Conservation (phyloP, 1,140 invertebrate genomes). For the Scaptomyza hsui region DNA sequence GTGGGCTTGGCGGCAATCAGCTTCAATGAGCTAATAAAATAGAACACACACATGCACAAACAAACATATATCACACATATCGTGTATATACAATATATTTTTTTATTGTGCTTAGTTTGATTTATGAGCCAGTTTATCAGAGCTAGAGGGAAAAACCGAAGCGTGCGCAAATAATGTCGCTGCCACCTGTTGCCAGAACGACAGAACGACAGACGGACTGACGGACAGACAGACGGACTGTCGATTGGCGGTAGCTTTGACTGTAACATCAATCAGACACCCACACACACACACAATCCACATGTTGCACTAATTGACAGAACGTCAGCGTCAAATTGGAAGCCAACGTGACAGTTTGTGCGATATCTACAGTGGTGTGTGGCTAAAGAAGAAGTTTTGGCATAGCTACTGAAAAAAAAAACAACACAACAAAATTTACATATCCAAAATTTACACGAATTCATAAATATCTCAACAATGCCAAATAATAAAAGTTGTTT, state of each 20-base stretch:
- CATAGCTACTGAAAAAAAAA: too few species aligned
- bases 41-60: slow-evolving; percentile 55
- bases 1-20: slow-evolving; percentile 30
- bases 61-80: slow-evolving; percentile 1
- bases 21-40: slow-evolving; percentile 60
- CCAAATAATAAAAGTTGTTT: not conserved
- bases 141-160: slow-evolving; percentile 55
- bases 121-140: slow-evolving; percentile 71
- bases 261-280: slow-evolving; percentile 71
- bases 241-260: slow-evolving; percentile 47
- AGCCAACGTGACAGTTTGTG: slow-evolving; percentile 42
- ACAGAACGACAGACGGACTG: slow-evolving; percentile 5
- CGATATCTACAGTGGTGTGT: slow-evolving; percentile 37
- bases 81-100: slow-evolving; percentile 32
- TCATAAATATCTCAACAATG: not conserved
- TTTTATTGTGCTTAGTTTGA: slow-evolving; percentile 55
- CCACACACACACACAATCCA: slow-evolving; percentile 62
- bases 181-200: slow-evolving; percentile 53
- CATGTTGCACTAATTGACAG: slow-evolving; percentile 68
- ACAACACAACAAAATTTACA: not conserved
- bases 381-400: not conserved
- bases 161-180: slow-evolving; percentile 38
- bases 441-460: not conserved
- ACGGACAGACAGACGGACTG: not conserved
- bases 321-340: slow-evolving; percentile 72